Base-by-base conservation (phyloP, 2,888 invertebrate genomes). In the Minunthozetes semirufus region DNA sequence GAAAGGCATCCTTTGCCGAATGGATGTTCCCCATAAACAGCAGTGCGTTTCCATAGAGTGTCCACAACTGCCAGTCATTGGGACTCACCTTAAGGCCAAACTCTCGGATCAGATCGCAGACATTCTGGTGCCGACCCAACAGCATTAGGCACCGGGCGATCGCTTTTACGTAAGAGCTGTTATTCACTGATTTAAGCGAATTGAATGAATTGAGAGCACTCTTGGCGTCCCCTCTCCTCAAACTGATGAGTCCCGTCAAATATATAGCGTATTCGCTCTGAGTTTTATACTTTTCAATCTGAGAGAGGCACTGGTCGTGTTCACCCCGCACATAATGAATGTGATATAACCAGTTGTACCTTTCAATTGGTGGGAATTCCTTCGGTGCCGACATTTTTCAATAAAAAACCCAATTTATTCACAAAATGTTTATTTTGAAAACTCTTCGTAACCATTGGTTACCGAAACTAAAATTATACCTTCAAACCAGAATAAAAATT, bases 291-390 rank as follows among this genome's bases (percentile, higher is more conserved):
- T 56, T 59, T n/a, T 77, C 72, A 33, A 75, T 76, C 59, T 76
- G 77, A 15, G 75, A 63, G 22, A 75, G 48, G 48, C 75, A 77
- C n/a, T 25, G 66, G 22, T 70, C 74, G 19, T 63, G 75, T 27
- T 77, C 77, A 48, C 77, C 72, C 13, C 75, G 76, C n/a, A 77
- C 75, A 66, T 73, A 77, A 61, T 76, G 76, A 59, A 75, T 72
- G 66, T 77, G 77, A 29, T 72, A 75, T n/a, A 77, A 73, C 77
- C 77, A 77, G 56, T 77, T 77, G 27, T 74, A 73, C 11, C 73
- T 46, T 56, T 77, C 76, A 53, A 75, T 75, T 5, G 73, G 63
- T 38, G 72, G 48, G 1, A 77, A 72, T 50, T 77, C 77, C 27
- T 72, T 76, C 11, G 42, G 33, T 15, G 15, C 22, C 0, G 73